Evolutionary conservation across 2,888 invertebrate species (phyloP), one percentile per base, ranked within the genome.

Genomic region (Acrobasis repandana): DNA sequence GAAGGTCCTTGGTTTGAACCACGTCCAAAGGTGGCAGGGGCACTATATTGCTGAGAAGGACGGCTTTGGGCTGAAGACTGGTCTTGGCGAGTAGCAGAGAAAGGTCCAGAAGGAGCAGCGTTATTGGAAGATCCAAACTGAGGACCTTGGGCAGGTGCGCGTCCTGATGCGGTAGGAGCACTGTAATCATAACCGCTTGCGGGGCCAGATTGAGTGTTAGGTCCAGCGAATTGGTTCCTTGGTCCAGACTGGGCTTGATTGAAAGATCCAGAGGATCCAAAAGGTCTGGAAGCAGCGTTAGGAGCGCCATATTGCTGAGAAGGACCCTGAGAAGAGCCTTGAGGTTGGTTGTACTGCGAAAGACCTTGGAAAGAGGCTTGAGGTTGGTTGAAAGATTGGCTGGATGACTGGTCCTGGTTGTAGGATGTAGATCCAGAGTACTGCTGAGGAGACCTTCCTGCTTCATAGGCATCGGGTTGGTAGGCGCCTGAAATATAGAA

Each of bases 401-500:
- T 49, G 5, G 58, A 36, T 34, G 20, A 33, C 47, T 57, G 54
- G 43, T 60, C 62, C 38, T 63, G 63, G 58, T 66, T 75, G 70
- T 80, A 50, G 9, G 50, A 46, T 33, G 51, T 1, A 15, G 59
- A 28, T 15, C 59, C 59, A 50, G 59, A 33, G 9, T 59, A 79
- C 61, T 77, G 72, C 56, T 77, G 79, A 18, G 73, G 62, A 9
- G 68, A 58, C 3, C 54, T 61, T 28, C 61, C 75, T 0, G 74
- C 68, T 59, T 80, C 77, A 61, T 88, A 81, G 75, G 90, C 89
- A 34, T 86, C 82, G 0, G 90, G 89, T 50, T 84, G 79, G 76
- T 92, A 92, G 16, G 92, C 90, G 63, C 92, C 92, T 92, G 72
- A 4, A 82, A 81, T 61, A 33, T 62, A 65, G 63, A 51, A 47